A percentile compares a stretch with the other conserved stretches of the same genome.
These are phyloP conservation scores for Drosophila truncata DNA, from an alignment of 1,140 invertebrate genomes.

Conservation along the genomic window DNA sequence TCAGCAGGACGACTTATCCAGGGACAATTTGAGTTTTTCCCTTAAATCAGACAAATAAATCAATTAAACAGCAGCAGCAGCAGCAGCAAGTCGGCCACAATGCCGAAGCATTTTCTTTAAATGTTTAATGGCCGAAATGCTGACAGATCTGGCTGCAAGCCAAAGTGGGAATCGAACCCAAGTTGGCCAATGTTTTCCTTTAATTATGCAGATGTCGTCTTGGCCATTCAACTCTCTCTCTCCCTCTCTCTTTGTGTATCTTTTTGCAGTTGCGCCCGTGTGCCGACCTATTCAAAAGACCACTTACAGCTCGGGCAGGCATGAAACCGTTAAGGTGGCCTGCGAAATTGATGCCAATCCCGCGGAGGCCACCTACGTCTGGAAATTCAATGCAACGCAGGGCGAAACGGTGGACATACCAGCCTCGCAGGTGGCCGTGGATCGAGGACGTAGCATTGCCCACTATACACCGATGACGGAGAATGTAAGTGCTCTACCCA, in stretches of 20 bases:
- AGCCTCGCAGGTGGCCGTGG: slow-evolving; percentile 87
- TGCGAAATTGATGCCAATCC: slow-evolving; percentile 96
- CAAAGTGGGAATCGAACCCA: slow-evolving; percentile 35
- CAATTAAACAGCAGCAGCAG: slow-evolving; percentile 42
- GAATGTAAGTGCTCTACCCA: slow-evolving; percentile 80
- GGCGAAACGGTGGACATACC: slow-evolving; percentile 89
- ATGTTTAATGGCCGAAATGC: slow-evolving; percentile 27
- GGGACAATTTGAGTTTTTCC: slow-evolving; percentile 46
- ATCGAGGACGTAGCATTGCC: slow-evolving; percentile 88
- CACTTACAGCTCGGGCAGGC: slow-evolving; percentile 91
- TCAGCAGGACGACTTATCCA: slow-evolving; percentile 37
- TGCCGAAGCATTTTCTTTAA: slow-evolving; percentile 29
- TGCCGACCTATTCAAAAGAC: slow-evolving; percentile 89
- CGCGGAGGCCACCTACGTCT: slow-evolving; percentile 89
- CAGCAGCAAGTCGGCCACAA: slow-evolving; percentile 34
- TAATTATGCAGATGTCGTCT: slow-evolving; percentile 77
- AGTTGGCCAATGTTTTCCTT: slow-evolving; percentile 67
- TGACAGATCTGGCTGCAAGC: slow-evolving; percentile 7
- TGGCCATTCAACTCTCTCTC: slow-evolving; percentile 43
- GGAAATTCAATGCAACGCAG: slow-evolving; percentile 92
- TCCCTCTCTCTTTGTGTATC: background rate
- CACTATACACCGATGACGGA: slow-evolving; percentile 90
- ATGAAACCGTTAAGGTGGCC: slow-evolving; percentile 90
- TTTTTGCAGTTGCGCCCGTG: slow-evolving; percentile 88
- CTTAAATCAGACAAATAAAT: slow-evolving; percentile 56